Evolutionary conservation across 2,888 invertebrate species (phyloP), one percentile per base, ranked within the genome.

Genomic region (Pelosia muscerda): DNA sequence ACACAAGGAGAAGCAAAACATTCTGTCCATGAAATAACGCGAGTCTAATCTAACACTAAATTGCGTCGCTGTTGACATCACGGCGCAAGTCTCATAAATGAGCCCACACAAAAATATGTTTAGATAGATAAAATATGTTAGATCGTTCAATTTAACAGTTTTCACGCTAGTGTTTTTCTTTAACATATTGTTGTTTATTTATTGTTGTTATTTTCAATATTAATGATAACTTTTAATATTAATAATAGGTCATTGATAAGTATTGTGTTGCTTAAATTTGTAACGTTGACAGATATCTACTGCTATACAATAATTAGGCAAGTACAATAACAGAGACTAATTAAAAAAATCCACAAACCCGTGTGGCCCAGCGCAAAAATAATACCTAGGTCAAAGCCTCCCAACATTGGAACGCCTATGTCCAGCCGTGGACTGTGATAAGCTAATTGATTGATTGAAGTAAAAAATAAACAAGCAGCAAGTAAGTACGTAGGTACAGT

Each of bases 11-110:
- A 23, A 73, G 60, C 63, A 68, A 57, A 77, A 63, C 25, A 66
- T 66, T 69, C 38, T 68, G 26, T 60, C 61, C 56, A 64, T 70
- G 59, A 68, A 70, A 71, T 71, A 65, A 66, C 38, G 49, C 65
- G 60, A 42, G 34, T 56, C 63, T 31, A 65, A 64, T 64, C n/a
- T n/a, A 23, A 63, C 63, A 68, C 55, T 74, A 68, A 74, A 77
- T 76, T 79, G 73, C 76, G 76, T 55, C 71, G 74, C 57, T 73
- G 81, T 84, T 82, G 84, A 83, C 80, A 76, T 81, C 77, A 85
- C 86, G 79, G 85, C 87, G 85, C 86, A 86, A 84, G 85, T 86
- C 86, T 83, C 67, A 75, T 69, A 75, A n/a, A n/a, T n/a, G n/a
- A 71, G 74, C 78, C 81, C 75, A 77, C 78, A 74, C 75, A 62